These are phyloP conservation scores for Mastomys coucha DNA, from an alignment of 2,113 vertebrate species.

Conservation along the genomic window DNA sequence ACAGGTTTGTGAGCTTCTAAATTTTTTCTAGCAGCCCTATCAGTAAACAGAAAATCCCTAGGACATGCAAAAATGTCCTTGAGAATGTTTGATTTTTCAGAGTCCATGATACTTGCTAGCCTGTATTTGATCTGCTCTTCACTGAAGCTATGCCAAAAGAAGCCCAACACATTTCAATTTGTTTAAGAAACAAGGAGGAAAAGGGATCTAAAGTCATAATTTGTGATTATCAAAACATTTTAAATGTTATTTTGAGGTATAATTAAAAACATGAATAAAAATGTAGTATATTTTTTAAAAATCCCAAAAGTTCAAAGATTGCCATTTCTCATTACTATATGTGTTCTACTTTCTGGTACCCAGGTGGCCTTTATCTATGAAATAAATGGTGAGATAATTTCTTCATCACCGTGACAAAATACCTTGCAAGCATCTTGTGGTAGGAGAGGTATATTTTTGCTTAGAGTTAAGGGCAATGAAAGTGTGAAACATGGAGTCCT, in stretches of 20 bases:
- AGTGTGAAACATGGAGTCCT: neutral
- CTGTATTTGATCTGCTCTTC: slow-evolving; percentile 37
- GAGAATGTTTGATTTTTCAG: neutral
- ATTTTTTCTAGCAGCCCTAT: neutral
- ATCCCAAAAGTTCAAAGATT: neutral
- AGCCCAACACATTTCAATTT: neutral
- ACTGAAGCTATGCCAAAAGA: neutral
- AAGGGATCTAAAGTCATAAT: neutral
- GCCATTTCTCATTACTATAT: neutral
- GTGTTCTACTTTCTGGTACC: neutral
- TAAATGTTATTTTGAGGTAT: neutral
- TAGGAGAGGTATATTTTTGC: neutral
- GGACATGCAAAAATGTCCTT: neutral
- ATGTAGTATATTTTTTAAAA: neutral
- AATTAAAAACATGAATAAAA: neutral
- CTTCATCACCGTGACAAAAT: neutral
- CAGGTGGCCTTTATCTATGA: neutral
- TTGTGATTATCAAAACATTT: neutral
- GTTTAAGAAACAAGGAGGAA: neutral
- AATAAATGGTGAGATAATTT: neutral
- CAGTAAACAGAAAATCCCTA: neutral
- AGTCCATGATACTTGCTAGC: neutral
- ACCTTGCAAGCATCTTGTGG: neutral
- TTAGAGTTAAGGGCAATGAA: neutral
- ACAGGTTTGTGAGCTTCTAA: slow-evolving; percentile 1